Evolutionary conservation across 2,888 invertebrate genomes (phyloP).

Genomic region (Calameuta pallipes): DNA sequence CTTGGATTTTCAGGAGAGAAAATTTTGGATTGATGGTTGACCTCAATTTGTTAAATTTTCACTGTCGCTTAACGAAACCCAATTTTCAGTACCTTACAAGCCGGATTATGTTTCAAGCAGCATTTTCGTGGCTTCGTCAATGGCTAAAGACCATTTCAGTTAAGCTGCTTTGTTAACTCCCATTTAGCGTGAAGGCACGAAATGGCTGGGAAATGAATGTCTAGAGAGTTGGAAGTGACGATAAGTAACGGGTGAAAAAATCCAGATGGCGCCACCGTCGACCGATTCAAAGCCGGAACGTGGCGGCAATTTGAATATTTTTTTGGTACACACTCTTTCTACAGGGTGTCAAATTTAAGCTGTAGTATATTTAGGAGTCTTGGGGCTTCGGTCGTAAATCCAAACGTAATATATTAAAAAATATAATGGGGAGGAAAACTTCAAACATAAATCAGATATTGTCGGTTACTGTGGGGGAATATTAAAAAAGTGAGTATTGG

Average conservation of each 20-base stretch:
- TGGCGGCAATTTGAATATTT: not conserved
- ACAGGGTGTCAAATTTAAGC: not conserved
- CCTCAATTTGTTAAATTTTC: not conserved
- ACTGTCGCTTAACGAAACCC: not conserved
- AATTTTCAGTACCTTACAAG: not conserved
- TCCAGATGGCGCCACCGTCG: not conserved
- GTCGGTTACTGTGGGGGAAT: not conserved
- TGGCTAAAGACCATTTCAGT: not conserved
- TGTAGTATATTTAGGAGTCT: not conserved
- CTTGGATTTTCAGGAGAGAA: not conserved
- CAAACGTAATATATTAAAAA: not conserved
- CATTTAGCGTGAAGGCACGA: not conserved
- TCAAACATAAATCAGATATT: not conserved
- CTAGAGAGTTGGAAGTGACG: not conserved
- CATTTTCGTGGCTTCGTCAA: not conserved
- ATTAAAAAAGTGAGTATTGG: not conserved
- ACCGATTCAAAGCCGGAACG: not conserved
- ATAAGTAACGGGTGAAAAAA: not conserved
- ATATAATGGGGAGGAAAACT: not conserved
- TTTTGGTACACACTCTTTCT: not conserved
- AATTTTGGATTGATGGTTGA: not conserved
- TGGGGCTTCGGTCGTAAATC: not conserved
- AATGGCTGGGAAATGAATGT: not conserved
- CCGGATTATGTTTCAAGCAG: not conserved
- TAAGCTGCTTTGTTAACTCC: not conserved